Evolutionary conservation across 1,140 invertebrate genomes (phyloP), one percentile per base, ranked within the genome.

Genomic region (Eriosoma lanigerum): DNA sequence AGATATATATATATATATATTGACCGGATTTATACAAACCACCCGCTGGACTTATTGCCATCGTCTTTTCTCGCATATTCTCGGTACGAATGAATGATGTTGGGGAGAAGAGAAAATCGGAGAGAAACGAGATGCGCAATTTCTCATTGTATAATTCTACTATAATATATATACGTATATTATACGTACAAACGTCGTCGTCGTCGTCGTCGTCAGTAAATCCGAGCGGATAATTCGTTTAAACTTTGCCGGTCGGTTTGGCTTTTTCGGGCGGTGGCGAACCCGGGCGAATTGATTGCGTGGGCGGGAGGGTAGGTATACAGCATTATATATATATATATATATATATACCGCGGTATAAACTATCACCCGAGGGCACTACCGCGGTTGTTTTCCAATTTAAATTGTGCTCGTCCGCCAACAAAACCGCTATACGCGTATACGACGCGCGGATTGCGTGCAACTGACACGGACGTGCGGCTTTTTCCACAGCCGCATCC

Each of bases 381-480:
- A 29, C 46, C 70, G 52, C 24, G 21, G 64, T 68, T 68, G 70
- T 73, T 75, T 75, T 52, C 72, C 72, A 75, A 75, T 75, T 75
- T 75, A 75, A 75, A 75, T 56, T 75, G 72, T 17, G 26, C 52
- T 68, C 64, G 64, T 68, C 44, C 66, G n/a, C 38, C 13, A 19
- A 46, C 44, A 48, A 48, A 48, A 48, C 38, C 38, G 19, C 38
- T 68, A 24, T 21, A 38, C 8, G 8, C 3, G 38, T 21, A 38
- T 38, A 38, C 3, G 38, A 46, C 38, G 21, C 38, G 13, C 38
- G 38, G 56, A 78, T 62, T 56, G 75, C 75, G 56, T 76, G 52
- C 73, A 76, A 60, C 73, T 76, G 56, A 60, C 73, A 60, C 73
- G 73, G n/a, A 26, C 73, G 72, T 56, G n/a, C n/a, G 72, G 48